Conservation (phyloP, 2,888 invertebrate genomes). For the Tinea pellionella region DNA sequence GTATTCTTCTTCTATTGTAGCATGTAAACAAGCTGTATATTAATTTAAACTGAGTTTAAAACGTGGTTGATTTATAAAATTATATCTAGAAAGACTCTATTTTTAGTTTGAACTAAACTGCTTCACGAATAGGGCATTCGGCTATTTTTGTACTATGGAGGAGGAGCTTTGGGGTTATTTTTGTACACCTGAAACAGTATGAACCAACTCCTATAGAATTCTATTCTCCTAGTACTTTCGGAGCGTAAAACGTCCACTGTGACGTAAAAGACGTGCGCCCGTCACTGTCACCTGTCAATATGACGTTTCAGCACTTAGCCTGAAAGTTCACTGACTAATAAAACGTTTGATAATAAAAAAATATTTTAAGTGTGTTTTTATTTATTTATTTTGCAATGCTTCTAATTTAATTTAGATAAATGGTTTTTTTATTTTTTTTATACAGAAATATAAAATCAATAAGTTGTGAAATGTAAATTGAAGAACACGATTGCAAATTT, state of each 20-base stretch:
- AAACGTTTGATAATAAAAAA: neutral
- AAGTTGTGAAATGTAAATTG: neutral
- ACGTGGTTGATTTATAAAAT: too few species aligned
- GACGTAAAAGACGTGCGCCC: constrained; percentile 58
- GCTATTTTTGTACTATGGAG: neutral
- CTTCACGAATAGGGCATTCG: neutral
- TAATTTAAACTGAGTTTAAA: too few species aligned
- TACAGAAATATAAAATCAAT: neutral
- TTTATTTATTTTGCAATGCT: neutral
- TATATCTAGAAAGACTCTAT: too few species aligned
- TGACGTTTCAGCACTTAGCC: constrained; percentile 20
- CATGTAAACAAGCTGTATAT: too few species aligned
- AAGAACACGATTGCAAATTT: neutral
- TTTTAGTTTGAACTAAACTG: neutral
- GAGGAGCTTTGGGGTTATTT: constrained; percentile 35
- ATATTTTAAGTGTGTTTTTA: neutral
- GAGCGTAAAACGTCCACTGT: constrained; percentile 49
- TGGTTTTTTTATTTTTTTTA: neutral
- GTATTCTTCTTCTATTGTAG: too few species aligned
- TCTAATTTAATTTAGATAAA: neutral
- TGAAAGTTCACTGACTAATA: neutral
- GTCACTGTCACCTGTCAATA: constrained; percentile 40
- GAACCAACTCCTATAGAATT: constrained; percentile 24
- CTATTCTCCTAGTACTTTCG: constrained; percentile 53
- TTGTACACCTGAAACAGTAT: constrained; percentile 5